Evolutionary conservation across 2,888 invertebrate species (phyloP).

Genomic region (Nomada ruficornis): DNA sequence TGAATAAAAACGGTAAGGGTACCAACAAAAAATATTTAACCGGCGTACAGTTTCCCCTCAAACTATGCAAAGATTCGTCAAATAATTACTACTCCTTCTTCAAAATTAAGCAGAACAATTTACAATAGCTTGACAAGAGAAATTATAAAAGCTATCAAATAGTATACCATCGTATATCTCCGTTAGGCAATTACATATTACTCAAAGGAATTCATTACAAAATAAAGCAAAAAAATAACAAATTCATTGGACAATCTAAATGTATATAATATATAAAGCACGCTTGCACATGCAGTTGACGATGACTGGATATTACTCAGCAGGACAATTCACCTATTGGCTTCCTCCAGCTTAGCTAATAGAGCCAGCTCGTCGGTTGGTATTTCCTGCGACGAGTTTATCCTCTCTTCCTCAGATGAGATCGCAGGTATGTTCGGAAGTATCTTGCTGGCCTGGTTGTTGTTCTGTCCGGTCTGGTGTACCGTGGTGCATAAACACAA

Average conservation of each 20-base stretch:
- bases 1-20: no score
- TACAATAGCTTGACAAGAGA: no score
- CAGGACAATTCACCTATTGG: conserved; percentile 88
- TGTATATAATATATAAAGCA: conserved; percentile 36
- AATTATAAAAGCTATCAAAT: no score
- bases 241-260: neutral
- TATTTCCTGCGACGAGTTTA: conserved; percentile 76
- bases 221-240: neutral
- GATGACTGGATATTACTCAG: conserved; percentile 4
- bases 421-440: conserved; percentile 60
- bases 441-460: conserved; percentile 64
- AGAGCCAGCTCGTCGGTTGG: conserved; percentile 93
- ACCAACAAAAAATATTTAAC: no score
- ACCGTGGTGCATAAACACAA: conserved; percentile 73
- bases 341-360: conserved; percentile 97
- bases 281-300: conserved; percentile 32
- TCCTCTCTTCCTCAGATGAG: conserved; percentile 64
- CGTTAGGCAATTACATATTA: no score
- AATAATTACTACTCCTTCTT: neutral
- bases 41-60: no score
- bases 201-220: no score
- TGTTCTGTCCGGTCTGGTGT: conserved; percentile 60
- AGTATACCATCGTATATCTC: neutral
- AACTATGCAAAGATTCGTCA: neutral
- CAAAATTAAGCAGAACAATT: no score